Evolutionary conservation across 1,140 invertebrate genomes (phyloP).

Genomic region (Drosophila aff.): DNA sequence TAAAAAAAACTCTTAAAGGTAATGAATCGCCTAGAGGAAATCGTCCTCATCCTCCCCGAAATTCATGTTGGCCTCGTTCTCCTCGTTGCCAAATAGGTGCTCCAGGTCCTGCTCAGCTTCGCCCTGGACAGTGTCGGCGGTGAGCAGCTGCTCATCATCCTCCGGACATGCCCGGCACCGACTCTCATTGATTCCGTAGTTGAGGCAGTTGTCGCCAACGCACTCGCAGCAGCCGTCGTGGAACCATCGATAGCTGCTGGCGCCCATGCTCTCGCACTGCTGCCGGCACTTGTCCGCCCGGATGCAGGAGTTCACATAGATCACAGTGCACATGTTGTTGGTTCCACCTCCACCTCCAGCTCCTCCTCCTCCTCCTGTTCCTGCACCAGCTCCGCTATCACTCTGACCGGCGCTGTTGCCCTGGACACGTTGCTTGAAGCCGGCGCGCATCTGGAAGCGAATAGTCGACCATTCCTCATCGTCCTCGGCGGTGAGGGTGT

Average conservation of each 20-base stretch:
- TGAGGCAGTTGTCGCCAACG: slow-evolving; percentile 94
- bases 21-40: neutral
- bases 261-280: slow-evolving; percentile 83
- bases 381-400: slow-evolving; percentile 4
- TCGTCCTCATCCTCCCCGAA: slow-evolving; percentile 60
- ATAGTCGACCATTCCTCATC: slow-evolving; percentile 92
- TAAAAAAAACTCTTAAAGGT: neutral
- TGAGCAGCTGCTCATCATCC: slow-evolving; percentile 52
- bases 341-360: slow-evolving; percentile 42
- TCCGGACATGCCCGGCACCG: slow-evolving; percentile 78
- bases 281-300: slow-evolving; percentile 91
- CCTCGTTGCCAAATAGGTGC: slow-evolving; percentile 58
- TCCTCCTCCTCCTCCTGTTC: slow-evolving; percentile 1
- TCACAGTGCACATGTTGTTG: slow-evolving; percentile 96
- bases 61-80: slow-evolving; percentile 62
- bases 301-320: slow-evolving; percentile 95
- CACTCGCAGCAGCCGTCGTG: slow-evolving; percentile 98
- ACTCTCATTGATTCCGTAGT: slow-evolving; percentile 96
- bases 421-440: slow-evolving; percentile 61
- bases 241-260: slow-evolving; percentile 91
- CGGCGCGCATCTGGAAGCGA: slow-evolving; percentile 87
- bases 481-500: slow-evolving; percentile 92
- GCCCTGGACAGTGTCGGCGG: slow-evolving; percentile 9
- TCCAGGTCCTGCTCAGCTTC: slow-evolving; percentile 66
- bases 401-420: slow-evolving; percentile 19